phyloP scores from a whole-genome alignment of 2,888 invertebrate genomes.

The Drosophila eohydei region DNA sequence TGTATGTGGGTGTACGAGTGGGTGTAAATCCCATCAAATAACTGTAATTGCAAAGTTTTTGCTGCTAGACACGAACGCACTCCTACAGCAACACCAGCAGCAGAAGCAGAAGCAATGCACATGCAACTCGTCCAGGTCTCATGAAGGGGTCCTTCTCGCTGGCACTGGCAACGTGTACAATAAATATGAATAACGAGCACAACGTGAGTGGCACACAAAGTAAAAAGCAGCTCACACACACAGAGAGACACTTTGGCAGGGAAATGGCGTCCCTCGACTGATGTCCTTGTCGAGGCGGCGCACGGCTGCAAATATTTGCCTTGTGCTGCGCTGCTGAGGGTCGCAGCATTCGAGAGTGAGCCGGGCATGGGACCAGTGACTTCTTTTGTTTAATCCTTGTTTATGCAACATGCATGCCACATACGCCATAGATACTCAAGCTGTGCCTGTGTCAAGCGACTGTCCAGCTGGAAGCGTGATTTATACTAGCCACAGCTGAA shows the following conservation, averaged over 20 bases:
- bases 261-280: constrained; percentile 53
- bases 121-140: constrained; percentile 58
- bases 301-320: constrained; percentile 70
- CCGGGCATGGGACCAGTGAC: constrained; percentile 24
- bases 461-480: constrained; percentile 50
- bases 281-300: constrained; percentile 57
- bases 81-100: constrained; percentile 50
- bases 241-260: constrained; percentile 42
- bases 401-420: constrained; percentile 77
- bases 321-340: constrained; percentile 23
- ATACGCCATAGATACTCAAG: constrained; percentile 49
- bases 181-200: constrained; percentile 82
- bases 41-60: constrained; percentile 81
- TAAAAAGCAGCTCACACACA: constrained; percentile 46
- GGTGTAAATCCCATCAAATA: constrained; percentile 79
- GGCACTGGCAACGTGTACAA: constrained; percentile 73
- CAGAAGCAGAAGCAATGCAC: constrained; percentile 59
- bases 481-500: constrained; percentile 34
- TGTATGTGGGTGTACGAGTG: constrained; percentile 14
- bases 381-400: constrained; percentile 75
- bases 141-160: constrained; percentile 31
- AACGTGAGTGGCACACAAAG: constrained; percentile 81
- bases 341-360: constrained; percentile 13
- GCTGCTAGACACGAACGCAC: constrained; percentile 67
- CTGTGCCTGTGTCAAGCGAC: constrained; percentile 30